phyloP scores from a whole-genome alignment of 92 coral and sea anemone genomes.

The Paramuricea clavata region DNA sequence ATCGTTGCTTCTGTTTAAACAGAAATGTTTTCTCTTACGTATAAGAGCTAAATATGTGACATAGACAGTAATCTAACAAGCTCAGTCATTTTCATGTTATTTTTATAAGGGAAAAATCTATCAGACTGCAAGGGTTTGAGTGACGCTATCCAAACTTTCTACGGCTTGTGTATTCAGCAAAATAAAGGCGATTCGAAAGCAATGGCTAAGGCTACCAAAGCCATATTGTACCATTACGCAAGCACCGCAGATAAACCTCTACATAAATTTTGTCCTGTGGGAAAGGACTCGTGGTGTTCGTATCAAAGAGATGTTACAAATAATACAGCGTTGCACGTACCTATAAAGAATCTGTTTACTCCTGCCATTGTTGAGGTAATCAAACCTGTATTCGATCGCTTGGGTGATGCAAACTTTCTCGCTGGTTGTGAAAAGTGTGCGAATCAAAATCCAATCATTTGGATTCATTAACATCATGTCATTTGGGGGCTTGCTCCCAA shows the following conservation, averaged over 20 bases:
- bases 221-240: conserved; percentile 42
- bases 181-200: conserved; percentile 56
- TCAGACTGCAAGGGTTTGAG: conserved; percentile 55
- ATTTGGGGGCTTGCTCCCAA: conserved; percentile 73
- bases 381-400: conserved; percentile 59
- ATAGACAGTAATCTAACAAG: background rate
- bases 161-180: conserved; percentile 54
- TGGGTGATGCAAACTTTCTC: conserved; percentile 63
- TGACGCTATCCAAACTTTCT: conserved; percentile 63
- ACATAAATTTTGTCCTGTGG: conserved; percentile 56
- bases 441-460: conserved; percentile 63
- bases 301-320: conserved; percentile 61
- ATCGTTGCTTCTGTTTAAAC: no score
- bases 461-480: conserved; percentile 66
- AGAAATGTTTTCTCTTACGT: no score
- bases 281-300: conserved; percentile 59
- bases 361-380: conserved; percentile 57
- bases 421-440: conserved; percentile 59
- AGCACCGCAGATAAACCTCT: conserved; percentile 54
- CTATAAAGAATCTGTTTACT: conserved; percentile 43
- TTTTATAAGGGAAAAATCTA: conserved; percentile 7
- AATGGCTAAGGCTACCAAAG: conserved; percentile 7
- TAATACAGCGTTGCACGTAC: conserved; percentile 19
- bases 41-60: no score
- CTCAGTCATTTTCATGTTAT: background rate